Percentiles rank a stretch among this genome's conserved stretches.
These are phyloP conservation scores for Tarsius wallacei DNA, from an alignment of 2,797 vertebrate species.

Conservation along the genomic window DNA sequence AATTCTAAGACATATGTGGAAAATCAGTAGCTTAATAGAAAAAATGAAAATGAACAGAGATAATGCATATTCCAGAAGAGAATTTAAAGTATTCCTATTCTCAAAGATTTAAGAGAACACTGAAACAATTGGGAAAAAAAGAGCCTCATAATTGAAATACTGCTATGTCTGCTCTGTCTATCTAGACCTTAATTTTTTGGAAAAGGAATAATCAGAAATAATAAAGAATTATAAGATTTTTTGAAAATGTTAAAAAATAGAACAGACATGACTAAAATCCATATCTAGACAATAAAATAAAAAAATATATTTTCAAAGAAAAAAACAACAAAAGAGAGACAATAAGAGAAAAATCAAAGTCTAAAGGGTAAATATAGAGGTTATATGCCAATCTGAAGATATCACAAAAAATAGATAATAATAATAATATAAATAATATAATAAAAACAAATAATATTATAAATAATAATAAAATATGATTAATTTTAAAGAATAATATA, in stretches of 20 bases:
- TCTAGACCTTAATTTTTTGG: not conserved
- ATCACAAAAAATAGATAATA: not conserved
- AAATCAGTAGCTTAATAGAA: not conserved
- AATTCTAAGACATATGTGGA: not conserved
- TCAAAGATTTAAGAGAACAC: not conserved
- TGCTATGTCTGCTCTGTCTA: not conserved
- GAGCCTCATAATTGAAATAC: not conserved
- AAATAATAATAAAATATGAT: conserved; percentile 48
- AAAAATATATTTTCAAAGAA: not conserved
- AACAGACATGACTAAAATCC: not conserved
- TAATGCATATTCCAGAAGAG: not conserved
- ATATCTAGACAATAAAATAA: not conserved
- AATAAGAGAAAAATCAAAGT: not conserved
- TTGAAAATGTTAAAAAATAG: not conserved
- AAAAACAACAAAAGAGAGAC: not conserved
- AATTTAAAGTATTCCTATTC: conserved; percentile 1
- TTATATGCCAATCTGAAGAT: not conserved
- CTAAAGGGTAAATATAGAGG: not conserved
- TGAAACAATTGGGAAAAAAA: not conserved
- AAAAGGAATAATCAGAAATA: not conserved
- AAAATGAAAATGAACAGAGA: not conserved
- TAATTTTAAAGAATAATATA: not conserved
- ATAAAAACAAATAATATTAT: not conserved
- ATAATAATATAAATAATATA: not conserved
- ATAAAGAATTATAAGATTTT: not conserved